Percentiles rank a stretch among this genome's conserved stretches.
Conservation (phyloP, 2,113 vertebrate genomes). For the human region GRCh38 chr2:114520001-114520500, state of each 20-base stretch:
- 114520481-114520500: background rate
- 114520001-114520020: conserved; percentile 9
- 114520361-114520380: background rate
- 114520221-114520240: conserved; percentile 31
- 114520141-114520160: conserved; percentile 60
- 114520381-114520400: background rate
- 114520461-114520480: background rate
- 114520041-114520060: conserved; percentile 68
- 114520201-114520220: conserved; percentile 46
- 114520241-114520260: background rate
- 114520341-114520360: background rate
- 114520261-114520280: background rate
- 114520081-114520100: conserved; percentile 70
- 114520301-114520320: background rate
- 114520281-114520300: background rate
- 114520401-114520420: background rate
- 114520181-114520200: conserved; percentile 44
- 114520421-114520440: background rate
- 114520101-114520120: conserved; percentile 65
- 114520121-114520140: conserved; percentile 71
- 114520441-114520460: background rate
- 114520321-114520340: conserved; percentile 37
- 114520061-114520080: conserved; percentile 70
- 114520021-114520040: conserved; percentile 47
- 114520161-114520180: conserved; percentile 66